phyloP scores from a whole-genome alignment of 2,113 vertebrate genomes.

The Hiodon alosoides region DNA sequence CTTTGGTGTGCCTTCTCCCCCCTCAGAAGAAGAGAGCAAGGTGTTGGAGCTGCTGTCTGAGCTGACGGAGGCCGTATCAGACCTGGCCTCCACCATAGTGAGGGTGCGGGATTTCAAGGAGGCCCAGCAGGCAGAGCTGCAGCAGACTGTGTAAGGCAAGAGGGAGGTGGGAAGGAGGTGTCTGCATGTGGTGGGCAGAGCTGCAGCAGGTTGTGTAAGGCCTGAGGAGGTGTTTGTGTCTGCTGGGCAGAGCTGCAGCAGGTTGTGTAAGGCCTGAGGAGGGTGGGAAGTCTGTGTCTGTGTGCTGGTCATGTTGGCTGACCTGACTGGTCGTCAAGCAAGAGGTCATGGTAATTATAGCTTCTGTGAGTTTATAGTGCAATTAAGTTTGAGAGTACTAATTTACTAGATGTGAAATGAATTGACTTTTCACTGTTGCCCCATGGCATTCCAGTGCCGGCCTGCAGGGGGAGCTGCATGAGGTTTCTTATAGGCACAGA shows the following conservation, averaged over 20 bases:
- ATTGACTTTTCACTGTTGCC: too few relatives aligned
- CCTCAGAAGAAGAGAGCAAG: slow-evolving; percentile 13
- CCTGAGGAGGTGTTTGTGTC: too few relatives aligned
- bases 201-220: too few relatives aligned
- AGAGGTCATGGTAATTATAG: too few relatives aligned
- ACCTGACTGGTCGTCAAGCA: too few relatives aligned
- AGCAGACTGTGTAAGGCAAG: slow-evolving; percentile 45
- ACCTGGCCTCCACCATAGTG: slow-evolving; percentile 42
- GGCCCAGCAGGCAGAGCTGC: slow-evolving; percentile 40
- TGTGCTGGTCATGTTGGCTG: too few relatives aligned
- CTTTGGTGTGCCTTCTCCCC: neutral
- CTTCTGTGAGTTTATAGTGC: neutral
- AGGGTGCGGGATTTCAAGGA: slow-evolving; percentile 43
- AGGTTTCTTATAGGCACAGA: slow-evolving; percentile 32
- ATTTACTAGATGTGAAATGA: too few relatives aligned
- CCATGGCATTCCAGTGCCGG: slow-evolving; percentile 25
- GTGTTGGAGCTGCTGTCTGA: slow-evolving; percentile 42
- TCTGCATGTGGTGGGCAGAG: neutral
- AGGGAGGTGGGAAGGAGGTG: neutral
- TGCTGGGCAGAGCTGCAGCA: too few relatives aligned
- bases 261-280: too few relatives aligned
- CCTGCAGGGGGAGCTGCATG: slow-evolving; percentile 59
- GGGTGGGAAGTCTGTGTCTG: too few relatives aligned
- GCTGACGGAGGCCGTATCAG: slow-evolving; percentile 43
- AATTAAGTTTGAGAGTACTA: slow-evolving; percentile 12